Percentiles rank a stretch among this genome's conserved stretches.
Evolutionary conservation across 2,113 vertebrate species (phyloP).

Genomic region (Sturnus vulgaris): DNA sequence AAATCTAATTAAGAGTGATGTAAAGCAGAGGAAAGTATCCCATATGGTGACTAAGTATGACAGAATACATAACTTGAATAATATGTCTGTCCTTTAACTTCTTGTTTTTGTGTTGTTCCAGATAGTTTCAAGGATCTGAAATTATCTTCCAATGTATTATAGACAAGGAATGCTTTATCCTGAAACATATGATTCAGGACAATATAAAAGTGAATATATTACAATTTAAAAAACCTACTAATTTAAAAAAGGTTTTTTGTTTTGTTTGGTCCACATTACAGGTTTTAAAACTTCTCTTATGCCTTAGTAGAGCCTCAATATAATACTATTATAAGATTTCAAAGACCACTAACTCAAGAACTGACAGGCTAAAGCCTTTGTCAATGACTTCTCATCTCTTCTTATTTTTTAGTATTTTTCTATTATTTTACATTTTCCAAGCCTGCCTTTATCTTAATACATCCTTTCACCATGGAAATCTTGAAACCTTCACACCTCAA

Average conservation of each 20-base stretch:
- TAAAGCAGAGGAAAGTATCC: background rate
- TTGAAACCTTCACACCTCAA: background rate
- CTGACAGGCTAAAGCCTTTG: background rate
- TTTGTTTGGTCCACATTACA: background rate
- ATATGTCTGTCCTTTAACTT: background rate
- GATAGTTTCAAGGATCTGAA: background rate
- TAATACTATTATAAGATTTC: background rate
- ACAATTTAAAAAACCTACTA: background rate
- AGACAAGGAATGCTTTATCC: background rate
- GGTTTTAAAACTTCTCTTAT: background rate
- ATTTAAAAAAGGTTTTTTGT: background rate
- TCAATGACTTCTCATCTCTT: background rate
- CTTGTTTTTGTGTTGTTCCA: background rate
- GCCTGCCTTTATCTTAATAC: background rate
- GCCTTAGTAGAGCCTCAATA: background rate
- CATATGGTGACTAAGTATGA: background rate
- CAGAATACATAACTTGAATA: background rate
- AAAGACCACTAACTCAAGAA: background rate
- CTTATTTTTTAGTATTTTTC: background rate
- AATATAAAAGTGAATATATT: background rate
- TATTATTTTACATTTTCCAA: constrained; percentile 1
- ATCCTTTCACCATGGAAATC: background rate
- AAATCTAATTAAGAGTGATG: background rate
- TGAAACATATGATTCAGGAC: background rate
- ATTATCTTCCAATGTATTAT: background rate